Evolutionary conservation across 2,113 vertebrate species (phyloP), one percentile per base, ranked within the genome.

Genomic region (Sclerurus mexicanus): DNA sequence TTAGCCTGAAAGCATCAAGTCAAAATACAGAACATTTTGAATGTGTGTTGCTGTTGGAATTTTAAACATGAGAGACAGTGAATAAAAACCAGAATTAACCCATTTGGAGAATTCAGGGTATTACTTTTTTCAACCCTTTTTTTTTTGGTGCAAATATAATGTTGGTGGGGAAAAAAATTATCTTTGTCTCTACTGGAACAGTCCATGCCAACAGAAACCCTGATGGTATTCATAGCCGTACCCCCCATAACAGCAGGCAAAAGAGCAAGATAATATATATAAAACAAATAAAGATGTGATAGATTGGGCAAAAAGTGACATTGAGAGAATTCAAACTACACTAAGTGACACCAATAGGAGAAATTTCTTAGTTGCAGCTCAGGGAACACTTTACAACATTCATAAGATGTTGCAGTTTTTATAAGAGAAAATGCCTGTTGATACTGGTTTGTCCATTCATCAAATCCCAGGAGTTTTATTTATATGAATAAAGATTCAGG

Each of bases 401-500:
- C 37, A 19, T 7, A 49, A 37, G 30, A 42, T 28, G 33, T 2
- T 14, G 25, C 25, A 63, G 42, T 16, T 39, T 83, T 62, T 52
- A 1, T 13, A 39, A 25, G 14, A 69, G 16, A 75, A 74, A 44
- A n/a, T 0, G 0, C 0, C 5, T 69, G 14, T n/a, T 39, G 4
- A 66, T 30, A 24, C 27, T 44, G 4, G 2, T 62, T 66, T 84
- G 21, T 33, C 17, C 3, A 24, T 75, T 71, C 9, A 1, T 23
- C 33, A 50, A n/a, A 79, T n/a, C 47, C 22, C 46, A 15, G 5
- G 3, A 5, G 14, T 21, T 86, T 86, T 74, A 42, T 46, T 67
- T 75, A 28, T 10, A 14, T 7, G 2, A 58, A 3, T 46, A 50
- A 20, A 75, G 27, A 62, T 31, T 66, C 12, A 22, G 4, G 3